A percentile compares a stretch with the other conserved stretches of the same genome.
Conservation (phyloP, 2,113 vertebrate species). For the Hyla sarda region DNA sequence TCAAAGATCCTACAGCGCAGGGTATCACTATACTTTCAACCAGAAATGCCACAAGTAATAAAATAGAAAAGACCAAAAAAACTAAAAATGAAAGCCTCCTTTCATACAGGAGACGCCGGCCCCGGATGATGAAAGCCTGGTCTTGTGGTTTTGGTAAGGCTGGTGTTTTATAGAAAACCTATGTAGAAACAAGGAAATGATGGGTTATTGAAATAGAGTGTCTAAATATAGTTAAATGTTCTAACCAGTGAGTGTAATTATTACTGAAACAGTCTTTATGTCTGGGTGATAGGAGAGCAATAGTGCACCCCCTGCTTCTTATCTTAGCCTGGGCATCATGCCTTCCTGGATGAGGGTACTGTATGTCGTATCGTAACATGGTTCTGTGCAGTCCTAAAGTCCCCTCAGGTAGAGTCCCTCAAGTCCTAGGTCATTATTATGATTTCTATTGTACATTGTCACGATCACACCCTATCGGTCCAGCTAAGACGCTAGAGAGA, state of each 20-base stretch:
- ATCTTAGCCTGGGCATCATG: no score
- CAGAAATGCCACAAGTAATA: neutral
- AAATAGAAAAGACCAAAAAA: neutral
- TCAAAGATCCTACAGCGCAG: neutral
- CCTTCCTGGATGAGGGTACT: no score
- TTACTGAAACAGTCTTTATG: neutral
- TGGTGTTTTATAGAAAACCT: neutral
- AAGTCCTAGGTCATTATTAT: no score
- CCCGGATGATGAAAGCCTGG: neutral
- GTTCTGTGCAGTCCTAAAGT: no score
- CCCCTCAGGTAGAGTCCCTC: no score
- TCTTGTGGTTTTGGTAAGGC: slow-evolving; percentile 26
- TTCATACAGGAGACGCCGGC: neutral
- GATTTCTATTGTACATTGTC: no score
- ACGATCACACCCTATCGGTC: no score
- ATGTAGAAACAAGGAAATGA: slow-evolving; percentile 34
- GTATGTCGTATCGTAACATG: no score
- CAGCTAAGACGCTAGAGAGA: no score
- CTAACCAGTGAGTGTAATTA: neutral
- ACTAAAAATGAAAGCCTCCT: neutral
- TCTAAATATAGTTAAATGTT: slow-evolving; percentile 18
- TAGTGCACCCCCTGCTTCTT: no score
- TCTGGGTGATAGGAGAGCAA: neutral
- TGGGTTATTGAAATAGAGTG: slow-evolving; percentile 1
- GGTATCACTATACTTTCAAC: neutral